Conservation (phyloP, 2,113 vertebrate genomes). For the Xiphorhynchus elegans region DNA sequence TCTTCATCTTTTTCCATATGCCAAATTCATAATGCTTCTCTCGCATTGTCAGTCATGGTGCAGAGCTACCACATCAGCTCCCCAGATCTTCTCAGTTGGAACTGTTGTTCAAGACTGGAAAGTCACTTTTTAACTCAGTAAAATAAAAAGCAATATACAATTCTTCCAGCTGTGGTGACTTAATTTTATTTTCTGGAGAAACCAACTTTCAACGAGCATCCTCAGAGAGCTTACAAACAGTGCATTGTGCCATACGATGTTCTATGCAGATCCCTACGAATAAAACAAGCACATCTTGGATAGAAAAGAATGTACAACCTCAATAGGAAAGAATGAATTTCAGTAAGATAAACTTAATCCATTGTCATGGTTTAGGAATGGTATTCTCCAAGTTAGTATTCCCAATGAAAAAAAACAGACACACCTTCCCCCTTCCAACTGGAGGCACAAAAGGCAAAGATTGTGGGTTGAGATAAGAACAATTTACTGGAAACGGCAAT, state of each 20-base stretch:
- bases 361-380: not conserved
- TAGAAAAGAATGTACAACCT: not conserved
- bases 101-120: not conserved
- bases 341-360: not conserved
- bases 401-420: not conserved
- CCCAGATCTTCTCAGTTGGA: not conserved
- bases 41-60: not conserved
- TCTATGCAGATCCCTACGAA: not conserved
- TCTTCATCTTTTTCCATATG: not conserved
- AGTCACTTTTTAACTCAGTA: not conserved
- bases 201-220: not conserved
- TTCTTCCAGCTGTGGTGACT: not conserved
- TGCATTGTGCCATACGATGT: rapidly evolving
- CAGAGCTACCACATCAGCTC: not conserved
- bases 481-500: too few species aligned
- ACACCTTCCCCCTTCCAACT: too few species aligned
- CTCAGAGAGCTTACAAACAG: not conserved
- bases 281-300: not conserved
- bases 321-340: not conserved
- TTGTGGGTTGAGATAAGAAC: not conserved
- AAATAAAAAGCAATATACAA: not conserved
- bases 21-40: not conserved
- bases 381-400: not conserved
- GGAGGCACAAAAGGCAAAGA: too few species aligned
- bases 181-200: not conserved